Conservation (phyloP, 2,888 invertebrate genomes). For the Agrotis segetum region DNA sequence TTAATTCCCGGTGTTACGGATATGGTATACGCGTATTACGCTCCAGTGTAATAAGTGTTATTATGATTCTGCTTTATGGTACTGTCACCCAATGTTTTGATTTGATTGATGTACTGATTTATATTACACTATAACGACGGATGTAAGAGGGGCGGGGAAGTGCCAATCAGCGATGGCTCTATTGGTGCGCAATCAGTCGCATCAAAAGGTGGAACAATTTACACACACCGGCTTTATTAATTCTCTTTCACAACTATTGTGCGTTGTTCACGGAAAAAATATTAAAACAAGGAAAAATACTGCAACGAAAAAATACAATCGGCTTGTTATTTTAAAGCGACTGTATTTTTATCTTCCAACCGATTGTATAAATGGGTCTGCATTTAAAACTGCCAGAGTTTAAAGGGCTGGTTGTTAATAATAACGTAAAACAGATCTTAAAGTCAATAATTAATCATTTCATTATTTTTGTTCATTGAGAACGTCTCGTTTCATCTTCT, state of each 20-base stretch:
- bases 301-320: not conserved
- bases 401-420: too few relatives aligned
- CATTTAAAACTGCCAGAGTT: not conserved
- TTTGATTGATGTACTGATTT: slow-evolving; percentile 25
- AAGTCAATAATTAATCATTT: too few relatives aligned
- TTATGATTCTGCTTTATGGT: too few relatives aligned
- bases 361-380: not conserved
- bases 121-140: not conserved
- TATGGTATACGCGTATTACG: too few relatives aligned
- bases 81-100: too few relatives aligned
- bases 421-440: too few relatives aligned
- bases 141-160: slow-evolving; percentile 26
- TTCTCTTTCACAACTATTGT: slow-evolving; percentile 26
- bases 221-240: slow-evolving; percentile 21
- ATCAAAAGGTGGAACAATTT: slow-evolving; percentile 45
- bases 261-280: not conserved
- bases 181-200: slow-evolving; percentile 51
- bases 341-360: not conserved
- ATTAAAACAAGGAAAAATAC: not conserved
- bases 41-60: too few relatives aligned
- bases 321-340: not conserved
- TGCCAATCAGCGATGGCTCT: slow-evolving; percentile 57
- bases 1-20: too few relatives aligned
- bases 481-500: not conserved
- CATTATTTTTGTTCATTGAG: too few relatives aligned